Conservation (phyloP, 2,113 vertebrate genomes). For the Tonatia bakeri region DNA sequence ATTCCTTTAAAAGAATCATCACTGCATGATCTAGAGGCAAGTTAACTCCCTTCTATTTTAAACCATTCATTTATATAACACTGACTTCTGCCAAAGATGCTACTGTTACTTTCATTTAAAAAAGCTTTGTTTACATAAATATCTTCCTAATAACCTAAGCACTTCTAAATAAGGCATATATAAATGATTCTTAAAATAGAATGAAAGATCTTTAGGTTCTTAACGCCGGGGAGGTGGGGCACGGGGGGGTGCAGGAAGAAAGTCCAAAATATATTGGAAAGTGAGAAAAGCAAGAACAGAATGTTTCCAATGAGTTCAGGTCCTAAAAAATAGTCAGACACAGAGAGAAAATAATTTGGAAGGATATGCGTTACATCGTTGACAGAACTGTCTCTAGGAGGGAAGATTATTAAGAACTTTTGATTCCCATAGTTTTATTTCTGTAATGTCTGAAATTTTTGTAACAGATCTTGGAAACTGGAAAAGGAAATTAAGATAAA, state of each 20-base stretch:
- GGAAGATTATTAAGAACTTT: background rate
- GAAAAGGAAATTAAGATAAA: background rate
- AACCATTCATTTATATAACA: constrained; percentile 14
- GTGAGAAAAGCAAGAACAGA: background rate
- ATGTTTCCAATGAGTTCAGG: background rate
- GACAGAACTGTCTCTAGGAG: background rate
- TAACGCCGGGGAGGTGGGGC: no score
- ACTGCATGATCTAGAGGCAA: background rate
- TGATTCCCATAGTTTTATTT: background rate
- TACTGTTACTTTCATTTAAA: background rate
- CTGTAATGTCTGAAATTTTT: background rate
- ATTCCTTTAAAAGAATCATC: constrained; percentile 11
- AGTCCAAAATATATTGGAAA: background rate
- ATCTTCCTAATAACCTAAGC: background rate
- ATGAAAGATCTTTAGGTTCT: background rate
- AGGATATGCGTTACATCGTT: background rate
- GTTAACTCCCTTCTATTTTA: constrained; percentile 24
- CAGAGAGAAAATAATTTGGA: background rate
- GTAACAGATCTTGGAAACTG: background rate
- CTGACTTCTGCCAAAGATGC: background rate
- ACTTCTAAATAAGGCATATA: constrained; percentile 13
- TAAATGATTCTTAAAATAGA: background rate
- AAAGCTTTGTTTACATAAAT: background rate
- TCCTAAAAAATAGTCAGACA: background rate
- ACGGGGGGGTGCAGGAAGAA: background rate